Base-by-base conservation (phyloP, 2,888 invertebrate species). In the Nezara viridula region DNA sequence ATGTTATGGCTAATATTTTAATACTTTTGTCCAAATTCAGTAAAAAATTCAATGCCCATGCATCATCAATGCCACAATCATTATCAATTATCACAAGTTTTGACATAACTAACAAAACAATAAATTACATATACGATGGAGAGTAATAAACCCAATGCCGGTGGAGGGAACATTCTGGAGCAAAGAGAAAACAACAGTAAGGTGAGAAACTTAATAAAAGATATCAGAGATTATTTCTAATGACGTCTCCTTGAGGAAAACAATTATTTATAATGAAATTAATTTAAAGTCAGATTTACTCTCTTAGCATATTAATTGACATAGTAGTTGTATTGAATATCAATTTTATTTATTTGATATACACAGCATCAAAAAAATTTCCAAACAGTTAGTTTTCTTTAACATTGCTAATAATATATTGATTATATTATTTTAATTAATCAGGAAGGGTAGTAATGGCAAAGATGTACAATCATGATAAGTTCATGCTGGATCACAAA, bases 1-100 rank as follows among this genome's bases (percentile, higher is more conserved):
- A 96, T 0, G 97, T 97, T 2, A 97, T 94, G 1, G 94, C 97
- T 85, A 96, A 92, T 73, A 97, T 92, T 91, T 95, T 92, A 27
- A 94, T 91, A 1, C 93, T 92, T 14, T 92, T 90, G 90, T 92
- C 93, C 90, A 95, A 94, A 86, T 94, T 93, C 3, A 95, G 92
- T 1, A 95, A 92, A 91, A 95, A 92, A 88, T 95, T 92, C 73
- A 96, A 91, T 0, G 95, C 95, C 92, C 95, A 93, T 47, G 95
- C 95, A 92, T 96, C 96, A 91, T 96, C 96, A 24, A 94, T 93
- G 0, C 95, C 95, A 37, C 94, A 94, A 92, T 96, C 95, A 86
- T 94, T 94, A 91, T 95, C 95, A 44, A 95, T 92, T 90, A 96
- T 93, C 44, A 94, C 52, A 81, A 77, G 89, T 9, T 49, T 89